These are phyloP conservation scores for Drosophila miranda DNA, from an alignment of 1,140 invertebrate genomes.

Conservation along the genomic window DNA sequence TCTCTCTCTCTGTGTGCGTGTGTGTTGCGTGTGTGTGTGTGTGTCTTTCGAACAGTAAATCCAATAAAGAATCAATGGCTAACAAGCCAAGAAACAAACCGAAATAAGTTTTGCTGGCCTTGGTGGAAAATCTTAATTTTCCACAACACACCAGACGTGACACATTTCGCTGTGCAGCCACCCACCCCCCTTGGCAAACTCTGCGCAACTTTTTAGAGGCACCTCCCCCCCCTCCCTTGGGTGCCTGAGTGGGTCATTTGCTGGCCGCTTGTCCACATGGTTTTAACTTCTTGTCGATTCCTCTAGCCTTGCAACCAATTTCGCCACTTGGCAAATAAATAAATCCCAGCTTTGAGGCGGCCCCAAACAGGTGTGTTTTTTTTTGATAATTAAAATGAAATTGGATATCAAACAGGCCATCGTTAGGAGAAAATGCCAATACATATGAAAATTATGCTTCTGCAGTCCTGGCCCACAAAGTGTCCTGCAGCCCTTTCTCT, in stretches of 20 bases:
- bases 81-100: constrained; percentile 64
- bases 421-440: too few relatives aligned
- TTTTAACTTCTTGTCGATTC: constrained; percentile 26
- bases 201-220: constrained; percentile 51
- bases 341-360: constrained; percentile 5
- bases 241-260: constrained; percentile 42
- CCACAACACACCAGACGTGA: constrained; percentile 62
- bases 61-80: constrained; percentile 63
- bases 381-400: too few relatives aligned
- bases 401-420: too few relatives aligned
- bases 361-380: too few relatives aligned
- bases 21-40: constrained; percentile 2
- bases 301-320: constrained; percentile 54
- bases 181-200: constrained; percentile 31
- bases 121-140: constrained; percentile 67
- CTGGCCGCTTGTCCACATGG: constrained; percentile 33
- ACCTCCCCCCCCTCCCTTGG: neutral
- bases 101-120: constrained; percentile 42
- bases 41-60: constrained; percentile 18
- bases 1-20: too few relatives aligned
- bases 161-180: constrained; percentile 55
- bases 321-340: constrained; percentile 44
- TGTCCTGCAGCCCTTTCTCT: too few relatives aligned
- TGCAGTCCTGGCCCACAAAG: too few relatives aligned
- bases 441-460: too few relatives aligned